These are phyloP conservation scores for Clupea harengus DNA, from an alignment of 2,113 vertebrate genomes.

Conservation along the genomic window DNA sequence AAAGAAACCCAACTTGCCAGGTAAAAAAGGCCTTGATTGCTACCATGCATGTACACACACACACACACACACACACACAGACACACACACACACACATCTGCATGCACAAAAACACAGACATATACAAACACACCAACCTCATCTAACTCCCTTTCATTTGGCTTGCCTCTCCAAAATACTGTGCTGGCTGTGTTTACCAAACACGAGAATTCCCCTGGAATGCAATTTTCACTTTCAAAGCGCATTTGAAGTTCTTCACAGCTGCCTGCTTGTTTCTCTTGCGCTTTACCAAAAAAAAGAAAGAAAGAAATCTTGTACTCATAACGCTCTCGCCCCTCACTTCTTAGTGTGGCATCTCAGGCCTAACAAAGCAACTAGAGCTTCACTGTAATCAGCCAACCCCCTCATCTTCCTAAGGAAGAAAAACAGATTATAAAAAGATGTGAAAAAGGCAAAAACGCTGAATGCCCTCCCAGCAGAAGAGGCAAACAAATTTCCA, in stretches of 20 bases:
- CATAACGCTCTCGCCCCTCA: background rate
- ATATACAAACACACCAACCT: background rate
- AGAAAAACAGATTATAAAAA: background rate
- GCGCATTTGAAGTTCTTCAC: conserved; percentile 63
- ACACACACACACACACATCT: conserved; percentile 25
- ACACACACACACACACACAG: conserved; percentile 43
- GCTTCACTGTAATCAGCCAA: background rate
- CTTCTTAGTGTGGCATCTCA: background rate
- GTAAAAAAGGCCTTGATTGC: background rate
- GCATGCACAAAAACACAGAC: background rate
- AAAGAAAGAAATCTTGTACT: background rate
- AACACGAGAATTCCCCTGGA: conserved; percentile 60
- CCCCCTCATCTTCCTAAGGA: background rate
- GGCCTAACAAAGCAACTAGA: background rate
- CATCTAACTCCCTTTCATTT: background rate
- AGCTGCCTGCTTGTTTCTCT: conserved; percentile 54
- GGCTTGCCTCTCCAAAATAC: conserved; percentile 49
- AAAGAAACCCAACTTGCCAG: background rate
- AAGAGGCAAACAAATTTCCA: background rate
- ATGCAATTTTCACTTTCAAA: conserved; percentile 65
- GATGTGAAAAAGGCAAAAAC: background rate
- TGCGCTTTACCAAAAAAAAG: background rate
- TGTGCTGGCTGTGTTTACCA: conserved; percentile 69
- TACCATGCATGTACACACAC: conserved; percentile 18
- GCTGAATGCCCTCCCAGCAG: background rate